Base-by-base conservation (phyloP, 1,140 invertebrate species). In the Sminthurinus signatus region DNA sequence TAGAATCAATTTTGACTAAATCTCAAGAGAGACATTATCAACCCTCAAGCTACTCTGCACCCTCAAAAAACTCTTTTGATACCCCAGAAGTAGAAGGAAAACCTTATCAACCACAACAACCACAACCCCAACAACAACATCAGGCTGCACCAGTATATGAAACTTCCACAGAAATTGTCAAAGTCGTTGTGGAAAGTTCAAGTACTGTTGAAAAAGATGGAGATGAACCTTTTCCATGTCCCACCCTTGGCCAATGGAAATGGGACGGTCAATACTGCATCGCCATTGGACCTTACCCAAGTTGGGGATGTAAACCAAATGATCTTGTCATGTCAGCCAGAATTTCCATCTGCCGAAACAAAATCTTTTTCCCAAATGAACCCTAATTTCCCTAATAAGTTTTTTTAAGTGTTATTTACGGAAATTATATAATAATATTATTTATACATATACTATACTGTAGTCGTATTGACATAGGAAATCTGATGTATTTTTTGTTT, bases 291-390 rank as follows among this genome's bases (percentile, higher is more conserved):
- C 65, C 69, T 8, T 10, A 48, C 29, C 69, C 69, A 19, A 56
- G 57, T 14, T 71, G 65, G 65, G 62, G 65, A 10, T 71, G 69
- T 48, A 54, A 29, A 60, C 69, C 69, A 25, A 63, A 27, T 36
- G 69, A 71, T 36, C 56, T 71, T 29, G 50, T 65, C 15, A 39
- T 31, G 25, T 60, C 69, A 19, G 69, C 65, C 5, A 59, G 62
- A 48, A 28, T 71, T 15, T 60, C 50, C 27, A 48, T 64, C 39
- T 71, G 69, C 29, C 52, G 69, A 56, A 71, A 71, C 31, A 71
- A 68, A 61, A 55, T 68, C 1, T 61, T 28, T 44, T 63, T 68
- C 14, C 54, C 54, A 27, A 56, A 56, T 56, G 50, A 39, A 1
- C 14, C 27, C 42, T 21, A 19, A 28, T 21, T 23, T 15, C 12